Base-by-base conservation (phyloP, 2,797 vertebrate species). In the Hylomyscus alleni region DNA sequence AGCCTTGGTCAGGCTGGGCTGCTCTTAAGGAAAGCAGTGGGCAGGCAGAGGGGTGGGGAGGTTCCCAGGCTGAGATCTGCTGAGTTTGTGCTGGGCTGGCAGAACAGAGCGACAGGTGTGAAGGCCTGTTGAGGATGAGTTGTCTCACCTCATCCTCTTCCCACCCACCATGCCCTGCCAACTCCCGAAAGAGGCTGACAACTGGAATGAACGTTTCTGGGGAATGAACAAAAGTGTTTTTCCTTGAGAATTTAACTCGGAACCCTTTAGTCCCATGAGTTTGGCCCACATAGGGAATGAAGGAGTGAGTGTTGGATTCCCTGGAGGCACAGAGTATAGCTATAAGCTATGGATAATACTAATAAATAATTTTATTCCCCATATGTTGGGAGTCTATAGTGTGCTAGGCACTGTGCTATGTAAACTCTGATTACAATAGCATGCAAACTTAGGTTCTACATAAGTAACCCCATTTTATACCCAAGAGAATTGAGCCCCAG, bases 1-100 rank as follows among this genome's bases (percentile, higher is more conserved):
- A n/a, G 84, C 50, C 0, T 0, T 37, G 9, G 47, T 2, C 4
- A 44, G 52, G 67, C 29, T 34, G 20, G 31, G 62, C 72, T 65
- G 90, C 97, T 82, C 88, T 93, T 94, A 54, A 94, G 96, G 97
- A 95, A 91, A 80, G 60, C 0, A 3, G 90, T 52, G 76, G 96
- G 96, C 7, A 37, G 94, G 69, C 0, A 2, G 34, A 76, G 84
- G 47, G 86, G 90, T 44, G n/a, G 72, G 47, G 89, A 0, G 37
- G 20, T 78, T 69, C 77, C 81, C 26, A 0, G 75, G 69, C 80
- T 54, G 65, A 22, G 78, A 91, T 65, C 50, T 76, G 92, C 96
- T 93, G 80, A 78, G 65, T 24, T 77, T 56, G 88, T 50, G 77
- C 95, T 95, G 67, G 93, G 60, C 44, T 92, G 54, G 96, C 92